Conservation (phyloP, 37 sponge, comb jelly and placozoan genomes). For the Oscarella lobularis region DNA sequence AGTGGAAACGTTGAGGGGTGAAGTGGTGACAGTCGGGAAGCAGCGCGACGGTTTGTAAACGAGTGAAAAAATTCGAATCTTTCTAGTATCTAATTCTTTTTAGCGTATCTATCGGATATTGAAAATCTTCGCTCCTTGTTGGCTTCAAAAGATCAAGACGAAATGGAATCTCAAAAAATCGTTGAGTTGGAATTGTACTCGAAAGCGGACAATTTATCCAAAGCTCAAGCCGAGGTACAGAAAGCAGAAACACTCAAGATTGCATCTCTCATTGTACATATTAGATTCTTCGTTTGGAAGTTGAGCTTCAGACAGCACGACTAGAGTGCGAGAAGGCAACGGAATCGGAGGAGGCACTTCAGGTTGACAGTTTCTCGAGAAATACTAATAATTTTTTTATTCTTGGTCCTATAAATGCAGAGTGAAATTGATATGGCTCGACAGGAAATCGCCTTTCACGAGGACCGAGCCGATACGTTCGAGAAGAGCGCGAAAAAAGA, state of each 20-base stretch:
- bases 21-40: too few species aligned
- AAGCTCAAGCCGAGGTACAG: background rate
- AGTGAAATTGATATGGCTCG: slow-evolving; percentile 60
- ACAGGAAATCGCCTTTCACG: slow-evolving; percentile 58
- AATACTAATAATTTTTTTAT: background rate
- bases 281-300: background rate
- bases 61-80: too few species aligned
- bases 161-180: too few species aligned
- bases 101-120: too few species aligned
- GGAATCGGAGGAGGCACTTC: slow-evolving; percentile 40
- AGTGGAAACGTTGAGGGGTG: too few species aligned
- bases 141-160: too few species aligned
- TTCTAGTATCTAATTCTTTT: too few species aligned
- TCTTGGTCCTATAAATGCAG: slow-evolving; percentile 6
- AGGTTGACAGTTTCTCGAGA: slow-evolving; percentile 20
- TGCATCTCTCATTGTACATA: too few species aligned
- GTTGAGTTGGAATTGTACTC: too few species aligned
- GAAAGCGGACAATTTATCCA: background rate
- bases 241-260: too few species aligned
- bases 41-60: too few species aligned
- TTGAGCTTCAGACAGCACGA: slow-evolving; percentile 6
- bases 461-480: slow-evolving; percentile 19
- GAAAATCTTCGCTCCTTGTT: too few species aligned
- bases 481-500: slow-evolving; percentile 24
- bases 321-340: slow-evolving; percentile 31